Evolutionary conservation across 2,888 invertebrate genomes (phyloP).

Genomic region (Helicoverpa assulta): DNA sequence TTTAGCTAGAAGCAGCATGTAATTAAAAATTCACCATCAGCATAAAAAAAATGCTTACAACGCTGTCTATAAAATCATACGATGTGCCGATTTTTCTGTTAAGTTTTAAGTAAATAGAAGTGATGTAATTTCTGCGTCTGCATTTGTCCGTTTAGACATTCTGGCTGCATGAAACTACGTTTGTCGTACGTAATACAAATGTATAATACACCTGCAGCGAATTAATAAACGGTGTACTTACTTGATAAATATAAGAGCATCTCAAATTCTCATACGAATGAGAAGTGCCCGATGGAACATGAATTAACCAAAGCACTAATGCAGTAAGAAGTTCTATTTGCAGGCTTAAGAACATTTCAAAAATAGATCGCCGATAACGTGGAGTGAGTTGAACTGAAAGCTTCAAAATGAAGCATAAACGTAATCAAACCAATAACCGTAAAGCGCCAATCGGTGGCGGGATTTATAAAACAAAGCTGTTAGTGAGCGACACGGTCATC

Average conservation of each 20-base stretch:
- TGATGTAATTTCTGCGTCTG: constrained; percentile 58
- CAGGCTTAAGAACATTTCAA: constrained; percentile 61
- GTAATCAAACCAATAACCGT: constrained; percentile 79
- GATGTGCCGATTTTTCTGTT: constrained; percentile 47
- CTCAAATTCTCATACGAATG: constrained; percentile 34
- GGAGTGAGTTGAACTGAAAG: constrained; percentile 73
- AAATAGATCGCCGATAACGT: constrained; percentile 70
- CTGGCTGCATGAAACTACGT: constrained; percentile 46
- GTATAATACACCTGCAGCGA: constrained; percentile 35
- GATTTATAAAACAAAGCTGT: constrained; percentile 78
- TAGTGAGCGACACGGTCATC: constrained; percentile 72
- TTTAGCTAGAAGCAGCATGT: constrained; percentile 1
- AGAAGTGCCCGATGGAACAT: constrained; percentile 51
- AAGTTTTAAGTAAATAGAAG: constrained; percentile 41
- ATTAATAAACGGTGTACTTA: constrained; percentile 27
- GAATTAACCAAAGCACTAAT: constrained; percentile 53
- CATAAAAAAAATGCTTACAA: constrained; percentile 45
- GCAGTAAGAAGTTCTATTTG: constrained; percentile 57
- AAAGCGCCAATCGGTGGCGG: constrained; percentile 75
- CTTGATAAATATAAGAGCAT: constrained; percentile 36
- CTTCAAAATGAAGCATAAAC: constrained; percentile 78
- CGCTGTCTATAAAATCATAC: constrained; percentile 55
- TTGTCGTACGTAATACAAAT: constrained; percentile 30
- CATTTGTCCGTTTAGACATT: constrained; percentile 58
- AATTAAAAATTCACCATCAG: constrained; percentile 6